Conservation (phyloP, 2,888 invertebrate genomes). For the Emmelina monodactyla region DNA sequence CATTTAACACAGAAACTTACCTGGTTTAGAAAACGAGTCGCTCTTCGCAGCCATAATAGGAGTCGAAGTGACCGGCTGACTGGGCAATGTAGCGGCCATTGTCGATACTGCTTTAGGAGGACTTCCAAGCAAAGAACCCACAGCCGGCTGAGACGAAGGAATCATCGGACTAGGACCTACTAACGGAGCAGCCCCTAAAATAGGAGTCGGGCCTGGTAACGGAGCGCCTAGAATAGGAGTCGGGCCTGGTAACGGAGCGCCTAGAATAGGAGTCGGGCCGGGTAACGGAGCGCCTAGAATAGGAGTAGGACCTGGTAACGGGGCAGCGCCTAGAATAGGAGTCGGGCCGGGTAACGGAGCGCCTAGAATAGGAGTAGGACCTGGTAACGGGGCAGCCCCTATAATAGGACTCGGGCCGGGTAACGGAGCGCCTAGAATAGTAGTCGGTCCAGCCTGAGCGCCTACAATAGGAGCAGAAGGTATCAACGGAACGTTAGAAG, state of each 20-base stretch:
- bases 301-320: conserved; percentile 20
- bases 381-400: conserved; percentile 7
- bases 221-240: conserved; percentile 5
- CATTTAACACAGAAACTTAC: conserved; percentile 22
- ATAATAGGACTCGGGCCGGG: conserved; percentile 10
- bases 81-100: conserved; percentile 22
- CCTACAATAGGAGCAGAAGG: conserved; percentile 18
- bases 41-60: conserved; percentile 41
- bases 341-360: conserved; percentile 20
- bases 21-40: conserved; percentile 45
- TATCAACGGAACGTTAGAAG: conserved; percentile 16
- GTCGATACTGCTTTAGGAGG: conserved; percentile 31
- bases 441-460: conserved; percentile 8
- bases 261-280: conserved; percentile 16
- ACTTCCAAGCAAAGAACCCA: conserved; percentile 32
- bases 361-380: not conserved
- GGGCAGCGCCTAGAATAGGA: conserved; percentile 19
- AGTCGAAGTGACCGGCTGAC: conserved; percentile 49
- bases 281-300: conserved; percentile 10
- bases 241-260: conserved; percentile 12
- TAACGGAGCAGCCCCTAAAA: conserved; percentile 11
- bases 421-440: conserved; percentile 10
- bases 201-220: not conserved
- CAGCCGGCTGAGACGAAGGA: conserved; percentile 23
- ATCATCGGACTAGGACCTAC: conserved; percentile 19